These are phyloP conservation scores for Aphrocallistes beatrix DNA, from an alignment of 37 sponge, comb jelly and placozoan species.

Conservation along the genomic window DNA sequence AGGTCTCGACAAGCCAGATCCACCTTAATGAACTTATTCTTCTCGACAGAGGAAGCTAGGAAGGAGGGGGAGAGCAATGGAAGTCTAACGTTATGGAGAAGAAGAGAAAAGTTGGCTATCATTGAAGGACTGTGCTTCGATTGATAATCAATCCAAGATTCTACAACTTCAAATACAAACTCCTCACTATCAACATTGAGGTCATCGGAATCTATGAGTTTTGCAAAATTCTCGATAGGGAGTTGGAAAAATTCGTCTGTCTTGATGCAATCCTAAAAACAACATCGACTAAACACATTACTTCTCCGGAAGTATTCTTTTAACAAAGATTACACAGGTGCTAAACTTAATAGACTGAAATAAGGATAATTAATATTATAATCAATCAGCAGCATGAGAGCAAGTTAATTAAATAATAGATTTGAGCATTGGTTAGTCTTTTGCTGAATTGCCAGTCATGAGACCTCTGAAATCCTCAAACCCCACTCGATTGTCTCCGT, in stretches of 20 bases:
- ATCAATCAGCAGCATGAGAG: neutral
- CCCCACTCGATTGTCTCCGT: constrained; percentile 5
- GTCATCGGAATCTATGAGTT: constrained; percentile 45
- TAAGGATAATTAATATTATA: neutral
- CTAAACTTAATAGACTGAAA: neutral
- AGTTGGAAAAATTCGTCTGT: constrained; percentile 61
- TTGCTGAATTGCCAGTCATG: neutral
- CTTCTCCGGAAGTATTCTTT: too few relatives aligned
- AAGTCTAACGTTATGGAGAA: constrained; percentile 50
- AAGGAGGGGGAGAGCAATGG: constrained; percentile 59
- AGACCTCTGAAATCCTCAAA: neutral
- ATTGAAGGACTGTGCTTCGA: constrained; percentile 34
- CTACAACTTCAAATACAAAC: constrained; percentile 46
- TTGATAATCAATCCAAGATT: constrained; percentile 40
- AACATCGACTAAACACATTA: too few relatives aligned
- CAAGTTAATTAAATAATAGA: too few relatives aligned
- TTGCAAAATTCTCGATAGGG: constrained; percentile 35
- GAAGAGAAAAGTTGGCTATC: neutral
- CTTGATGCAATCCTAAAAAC: constrained; percentile 42
- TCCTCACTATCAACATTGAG: constrained; percentile 62
- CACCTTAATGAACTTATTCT: constrained; percentile 36
- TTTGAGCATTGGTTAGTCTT: neutral
- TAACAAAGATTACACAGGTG: too few relatives aligned
- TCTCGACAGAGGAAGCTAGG: constrained; percentile 51
- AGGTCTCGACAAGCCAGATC: constrained; percentile 60